phyloP scores from a whole-genome alignment of 2,888 invertebrate species.

The Eueremaeus valkanovi region DNA sequence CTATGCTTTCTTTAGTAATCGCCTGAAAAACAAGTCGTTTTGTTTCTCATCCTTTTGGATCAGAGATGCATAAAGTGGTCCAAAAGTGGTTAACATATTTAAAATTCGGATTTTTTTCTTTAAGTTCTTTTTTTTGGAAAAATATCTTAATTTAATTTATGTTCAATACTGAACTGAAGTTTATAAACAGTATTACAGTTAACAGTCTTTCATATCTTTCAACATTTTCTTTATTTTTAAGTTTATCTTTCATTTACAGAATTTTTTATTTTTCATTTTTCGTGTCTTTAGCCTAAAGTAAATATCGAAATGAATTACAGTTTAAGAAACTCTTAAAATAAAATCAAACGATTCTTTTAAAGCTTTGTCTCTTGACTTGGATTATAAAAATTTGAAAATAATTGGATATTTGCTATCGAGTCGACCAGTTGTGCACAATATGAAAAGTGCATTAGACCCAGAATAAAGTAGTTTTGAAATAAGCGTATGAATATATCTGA shows the following conservation, averaged over 20 bases:
- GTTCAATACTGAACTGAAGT: too few species aligned
- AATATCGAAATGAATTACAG: not conserved
- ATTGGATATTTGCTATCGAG: constrained; percentile 12
- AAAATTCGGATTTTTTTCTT: too few species aligned
- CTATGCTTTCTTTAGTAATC: not conserved
- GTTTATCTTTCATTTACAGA: not conserved
- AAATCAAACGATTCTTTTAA: not conserved
- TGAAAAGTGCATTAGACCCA: not conserved
- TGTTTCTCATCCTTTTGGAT: constrained; percentile 13
- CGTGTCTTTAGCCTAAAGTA: not conserved
- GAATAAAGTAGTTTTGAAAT: not conserved
- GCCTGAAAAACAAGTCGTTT: not conserved
- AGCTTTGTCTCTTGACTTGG: not conserved
- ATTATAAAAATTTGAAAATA: constrained; percentile 16
- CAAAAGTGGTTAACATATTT: too few species aligned
- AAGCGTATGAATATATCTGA: not conserved
- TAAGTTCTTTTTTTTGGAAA: too few species aligned
- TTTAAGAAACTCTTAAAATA: not conserved
- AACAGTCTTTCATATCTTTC: not conserved
- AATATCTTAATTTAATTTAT: too few species aligned
- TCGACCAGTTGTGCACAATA: not conserved
- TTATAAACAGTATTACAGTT: not conserved
- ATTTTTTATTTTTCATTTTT: not conserved
- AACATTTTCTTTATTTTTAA: not conserved
- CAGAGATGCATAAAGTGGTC: too few species aligned